These are phyloP conservation scores for Drosophila subsilvestris DNA, from an alignment of 2,888 invertebrate genomes.

Conservation along the genomic window DNA sequence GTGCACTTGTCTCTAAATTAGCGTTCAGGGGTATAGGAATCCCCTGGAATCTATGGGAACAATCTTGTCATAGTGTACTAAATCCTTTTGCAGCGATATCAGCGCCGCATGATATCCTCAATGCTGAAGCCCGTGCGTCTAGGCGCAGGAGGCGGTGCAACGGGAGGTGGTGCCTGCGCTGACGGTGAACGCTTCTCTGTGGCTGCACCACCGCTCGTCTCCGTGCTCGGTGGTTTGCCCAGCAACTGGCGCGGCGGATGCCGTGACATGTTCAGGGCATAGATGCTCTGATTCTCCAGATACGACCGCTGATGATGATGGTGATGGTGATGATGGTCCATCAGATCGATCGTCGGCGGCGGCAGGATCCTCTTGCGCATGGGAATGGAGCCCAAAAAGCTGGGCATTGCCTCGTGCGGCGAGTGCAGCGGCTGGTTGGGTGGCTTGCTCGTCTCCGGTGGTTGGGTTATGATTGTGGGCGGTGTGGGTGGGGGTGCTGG, in stretches of 20 bases:
- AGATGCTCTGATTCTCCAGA: constrained; percentile 63
- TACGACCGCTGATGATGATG: constrained; percentile 57
- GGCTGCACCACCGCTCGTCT: constrained; percentile 79
- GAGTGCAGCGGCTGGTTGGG: constrained; percentile 81
- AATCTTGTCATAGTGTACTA: constrained; percentile 9
- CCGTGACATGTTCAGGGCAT: constrained; percentile 82
- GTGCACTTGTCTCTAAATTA: constrained; percentile 54
- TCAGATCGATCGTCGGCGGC: constrained; percentile 70
- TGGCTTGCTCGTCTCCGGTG: constrained; percentile 78
- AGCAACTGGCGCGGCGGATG: constrained; percentile 75
- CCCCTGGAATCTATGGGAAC: constrained; percentile 18
- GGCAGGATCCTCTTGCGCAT: constrained; percentile 81
- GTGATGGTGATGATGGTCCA: constrained; percentile 58
- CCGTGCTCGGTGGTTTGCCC: constrained; percentile 55
- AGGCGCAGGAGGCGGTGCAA: constrained; percentile 83
- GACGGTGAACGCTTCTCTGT: constrained; percentile 65
- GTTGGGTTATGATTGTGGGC: constrained; percentile 75
- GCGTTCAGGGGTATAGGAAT: constrained; percentile 22
- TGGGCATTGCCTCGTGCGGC: constrained; percentile 83
- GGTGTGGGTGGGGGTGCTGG: constrained; percentile 52
- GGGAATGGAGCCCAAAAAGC: constrained; percentile 83
- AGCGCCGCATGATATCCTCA: constrained; percentile 95
- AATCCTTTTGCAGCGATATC: constrained; percentile 66
- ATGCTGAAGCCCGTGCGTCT: constrained; percentile 94
- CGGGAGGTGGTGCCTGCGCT: constrained; percentile 81